phyloP scores from a whole-genome alignment of 2,888 invertebrate species.

The Leistus spinibarbis region DNA sequence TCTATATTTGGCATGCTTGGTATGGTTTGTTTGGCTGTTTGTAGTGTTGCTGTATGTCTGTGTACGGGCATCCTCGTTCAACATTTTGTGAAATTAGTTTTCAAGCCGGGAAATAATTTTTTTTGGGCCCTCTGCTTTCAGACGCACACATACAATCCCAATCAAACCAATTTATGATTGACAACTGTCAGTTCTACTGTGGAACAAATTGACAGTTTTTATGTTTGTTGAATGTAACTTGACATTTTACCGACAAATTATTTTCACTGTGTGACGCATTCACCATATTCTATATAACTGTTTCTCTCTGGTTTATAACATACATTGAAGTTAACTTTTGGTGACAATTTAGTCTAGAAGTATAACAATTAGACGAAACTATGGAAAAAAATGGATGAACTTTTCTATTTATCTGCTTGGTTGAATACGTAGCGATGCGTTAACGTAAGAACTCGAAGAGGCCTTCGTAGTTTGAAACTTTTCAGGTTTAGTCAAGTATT shows the following conservation, averaged over 20 bases:
- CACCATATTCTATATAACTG: not conserved
- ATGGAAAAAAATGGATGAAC: not conserved
- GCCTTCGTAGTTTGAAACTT: not conserved
- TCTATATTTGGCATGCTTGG: constrained; percentile 16
- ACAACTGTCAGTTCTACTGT: not conserved
- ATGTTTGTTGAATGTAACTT: not conserved
- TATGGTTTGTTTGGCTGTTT: constrained; percentile 30
- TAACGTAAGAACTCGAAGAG: too few species aligned
- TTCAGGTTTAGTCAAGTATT: constrained; percentile 6
- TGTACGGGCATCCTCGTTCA: not conserved
- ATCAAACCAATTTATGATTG: not conserved
- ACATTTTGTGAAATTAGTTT: constrained; percentile 30
- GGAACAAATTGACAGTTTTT: not conserved
- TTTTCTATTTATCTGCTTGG: not conserved
- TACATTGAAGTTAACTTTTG: not conserved
- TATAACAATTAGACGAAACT: not conserved
- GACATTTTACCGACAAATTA: not conserved
- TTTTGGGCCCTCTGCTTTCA: not conserved
- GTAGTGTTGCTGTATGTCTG: not conserved
- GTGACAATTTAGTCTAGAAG: not conserved
- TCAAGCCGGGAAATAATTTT: not conserved
- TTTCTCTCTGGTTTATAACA: not conserved
- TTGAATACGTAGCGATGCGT: not conserved
- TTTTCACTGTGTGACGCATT: not conserved
- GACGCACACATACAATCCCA: not conserved